phyloP scores from a whole-genome alignment of 2,888 invertebrate genomes.

The Mimas tiliae region DNA sequence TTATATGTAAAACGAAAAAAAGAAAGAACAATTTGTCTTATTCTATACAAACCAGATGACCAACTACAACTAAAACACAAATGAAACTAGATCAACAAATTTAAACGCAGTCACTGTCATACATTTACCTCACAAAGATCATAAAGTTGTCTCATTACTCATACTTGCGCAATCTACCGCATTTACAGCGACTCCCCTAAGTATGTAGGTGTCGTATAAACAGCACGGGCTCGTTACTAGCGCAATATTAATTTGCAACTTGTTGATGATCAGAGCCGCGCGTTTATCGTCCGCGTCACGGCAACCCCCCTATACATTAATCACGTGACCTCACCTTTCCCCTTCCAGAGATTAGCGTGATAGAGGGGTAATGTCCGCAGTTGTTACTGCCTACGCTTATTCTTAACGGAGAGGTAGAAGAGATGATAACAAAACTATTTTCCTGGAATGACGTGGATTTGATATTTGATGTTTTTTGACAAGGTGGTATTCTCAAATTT shows the following conservation, averaged over 20 bases:
- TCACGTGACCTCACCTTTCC: conserved; percentile 77
- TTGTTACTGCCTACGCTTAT: not conserved
- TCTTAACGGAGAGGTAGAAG: too few species aligned
- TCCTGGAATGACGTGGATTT: not conserved
- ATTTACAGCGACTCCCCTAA: conserved; percentile 30
- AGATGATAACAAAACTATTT: not conserved
- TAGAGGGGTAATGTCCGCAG: not conserved
- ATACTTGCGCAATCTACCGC: conserved; percentile 31
- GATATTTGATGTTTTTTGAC: not conserved
- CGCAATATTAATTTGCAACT: conserved; percentile 82
- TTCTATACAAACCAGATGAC: not conserved
- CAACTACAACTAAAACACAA: not conserved
- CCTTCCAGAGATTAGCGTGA: conserved; percentile 48
- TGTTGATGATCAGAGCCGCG: conserved; percentile 76
- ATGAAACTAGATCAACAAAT: not conserved
- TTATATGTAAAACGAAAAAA: too few species aligned
- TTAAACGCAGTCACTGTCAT: not conserved
- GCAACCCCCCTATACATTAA: conserved; percentile 70
- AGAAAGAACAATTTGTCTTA: too few species aligned
- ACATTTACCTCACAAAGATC: conserved; percentile 28
- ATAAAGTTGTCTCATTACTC: conserved; percentile 42
- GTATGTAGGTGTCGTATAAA: conserved; percentile 57
- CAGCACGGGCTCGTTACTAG: conserved; percentile 47
- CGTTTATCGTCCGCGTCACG: conserved; percentile 69
- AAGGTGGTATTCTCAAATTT: too few species aligned